Evolutionary conservation across 92 coral and sea anemone genomes (phyloP).

Genomic region (Zoanthus sansibaricus): DNA sequence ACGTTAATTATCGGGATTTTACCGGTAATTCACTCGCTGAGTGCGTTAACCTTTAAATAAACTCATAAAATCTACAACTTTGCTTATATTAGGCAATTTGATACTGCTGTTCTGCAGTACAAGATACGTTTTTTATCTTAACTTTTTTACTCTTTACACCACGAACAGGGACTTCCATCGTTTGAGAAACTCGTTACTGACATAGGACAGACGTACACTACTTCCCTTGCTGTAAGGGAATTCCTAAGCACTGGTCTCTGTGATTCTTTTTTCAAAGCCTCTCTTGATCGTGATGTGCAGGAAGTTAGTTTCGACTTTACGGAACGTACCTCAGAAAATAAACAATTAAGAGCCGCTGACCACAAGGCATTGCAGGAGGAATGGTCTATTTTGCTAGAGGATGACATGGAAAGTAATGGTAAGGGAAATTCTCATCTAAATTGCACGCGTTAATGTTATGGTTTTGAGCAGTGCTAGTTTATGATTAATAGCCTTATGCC

Average conservation of each 20-base stretch:
- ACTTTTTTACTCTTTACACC: background rate
- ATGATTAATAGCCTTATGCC: too few species aligned
- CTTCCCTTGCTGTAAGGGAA: conserved; percentile 52
- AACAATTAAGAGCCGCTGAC: conserved; percentile 17
- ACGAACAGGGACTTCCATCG: conserved; percentile 60
- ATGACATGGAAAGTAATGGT: conserved; percentile 30
- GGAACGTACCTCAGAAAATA: background rate
- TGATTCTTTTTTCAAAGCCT: conserved; percentile 75
- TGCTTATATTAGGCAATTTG: background rate
- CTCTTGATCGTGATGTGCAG: conserved; percentile 70
- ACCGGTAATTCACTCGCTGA: too few species aligned
- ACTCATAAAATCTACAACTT: too few species aligned
- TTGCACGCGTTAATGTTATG: background rate
- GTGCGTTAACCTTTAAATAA: too few species aligned
- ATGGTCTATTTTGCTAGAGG: conserved; percentile 36
- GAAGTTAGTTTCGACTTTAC: conserved; percentile 86
- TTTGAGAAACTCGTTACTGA: conserved; percentile 62
- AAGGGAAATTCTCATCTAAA: background rate
- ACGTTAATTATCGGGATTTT: too few species aligned
- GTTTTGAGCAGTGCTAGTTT: too few species aligned
- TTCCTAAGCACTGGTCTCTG: conserved; percentile 72
- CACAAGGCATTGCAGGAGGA: conserved; percentile 35
- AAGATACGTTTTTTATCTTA: background rate
- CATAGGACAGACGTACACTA: conserved; percentile 52
- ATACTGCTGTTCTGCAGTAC: background rate